phyloP scores from a whole-genome alignment of 2,888 invertebrate species.

The Agrochola lota region DNA sequence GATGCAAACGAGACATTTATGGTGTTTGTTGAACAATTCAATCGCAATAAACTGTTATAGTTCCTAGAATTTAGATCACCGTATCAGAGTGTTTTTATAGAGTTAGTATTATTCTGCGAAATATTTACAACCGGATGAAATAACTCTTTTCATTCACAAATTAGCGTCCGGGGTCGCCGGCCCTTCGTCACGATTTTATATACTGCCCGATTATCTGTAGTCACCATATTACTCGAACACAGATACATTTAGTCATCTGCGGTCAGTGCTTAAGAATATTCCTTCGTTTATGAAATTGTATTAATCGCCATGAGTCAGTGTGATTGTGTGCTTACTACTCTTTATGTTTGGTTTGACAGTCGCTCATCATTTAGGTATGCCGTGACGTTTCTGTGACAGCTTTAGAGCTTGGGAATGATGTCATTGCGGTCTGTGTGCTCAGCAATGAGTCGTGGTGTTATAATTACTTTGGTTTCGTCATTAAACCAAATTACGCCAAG shows the following conservation, averaged over 20 bases:
- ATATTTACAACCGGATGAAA: constrained; percentile 67
- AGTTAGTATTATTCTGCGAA: constrained; percentile 37
- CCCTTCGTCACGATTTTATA: constrained; percentile 64
- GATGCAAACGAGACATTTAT: constrained; percentile 58
- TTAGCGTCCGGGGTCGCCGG: constrained; percentile 76
- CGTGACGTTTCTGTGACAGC: constrained; percentile 76
- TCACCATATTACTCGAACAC: constrained; percentile 38
- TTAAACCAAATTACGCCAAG: constrained; percentile 54
- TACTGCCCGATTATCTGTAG: constrained; percentile 48
- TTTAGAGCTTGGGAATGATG: constrained; percentile 77
- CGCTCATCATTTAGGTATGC: constrained; percentile 79
- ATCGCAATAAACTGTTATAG: constrained; percentile 41
- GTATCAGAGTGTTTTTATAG: constrained; percentile 32
- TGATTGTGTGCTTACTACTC: constrained; percentile 57
- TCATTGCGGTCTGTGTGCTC: constrained; percentile 76
- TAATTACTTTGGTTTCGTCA: constrained; percentile 65
- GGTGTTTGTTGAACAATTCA: constrained; percentile 47
- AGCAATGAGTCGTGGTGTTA: constrained; percentile 53
- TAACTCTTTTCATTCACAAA: constrained; percentile 66
- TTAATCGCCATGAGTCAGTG: constrained; percentile 67
- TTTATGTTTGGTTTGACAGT: constrained; percentile 69
- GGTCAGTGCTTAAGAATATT: constrained; percentile 52
- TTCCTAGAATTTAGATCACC: constrained; percentile 62
- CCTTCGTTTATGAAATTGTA: constrained; percentile 45
- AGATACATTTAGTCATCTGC: constrained; percentile 58